A percentile compares a stretch with the other conserved stretches of the same genome.
phyloP scores from a whole-genome alignment of 2,113 vertebrate genomes.

The Protobothrops mucrosquamatus region DNA sequence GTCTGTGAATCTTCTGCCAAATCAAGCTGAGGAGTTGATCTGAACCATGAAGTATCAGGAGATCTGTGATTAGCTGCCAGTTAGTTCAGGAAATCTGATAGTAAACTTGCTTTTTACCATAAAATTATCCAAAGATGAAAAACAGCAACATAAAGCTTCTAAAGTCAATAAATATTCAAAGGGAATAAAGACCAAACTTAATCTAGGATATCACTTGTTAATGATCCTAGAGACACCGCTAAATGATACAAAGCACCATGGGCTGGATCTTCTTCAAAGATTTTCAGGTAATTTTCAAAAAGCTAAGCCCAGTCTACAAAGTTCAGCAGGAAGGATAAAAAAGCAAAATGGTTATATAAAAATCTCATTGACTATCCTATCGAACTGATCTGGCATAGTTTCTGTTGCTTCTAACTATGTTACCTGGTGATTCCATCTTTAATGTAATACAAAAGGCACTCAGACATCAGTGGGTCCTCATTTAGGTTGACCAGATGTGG shows the following conservation, averaged over 20 bases:
- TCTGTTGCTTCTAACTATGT: conserved; percentile 8
- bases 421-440: conserved; percentile 95
- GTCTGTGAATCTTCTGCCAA: too few relatives aligned
- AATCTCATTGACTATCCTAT: neutral
- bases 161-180: neutral
- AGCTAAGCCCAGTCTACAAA: neutral
- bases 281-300: neutral
- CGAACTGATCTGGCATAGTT: rapidly evolving
- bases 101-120: neutral
- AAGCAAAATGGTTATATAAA: neutral
- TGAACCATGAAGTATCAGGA: too few relatives aligned
- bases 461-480: conserved; percentile 96
- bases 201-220: neutral
- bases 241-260: neutral
- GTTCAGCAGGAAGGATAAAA: neutral
- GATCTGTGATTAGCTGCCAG: too few relatives aligned
- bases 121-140: neutral
- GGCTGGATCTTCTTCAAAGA: neutral
- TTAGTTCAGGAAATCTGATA: neutral
- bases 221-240: neutral
- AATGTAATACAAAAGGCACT: conserved; percentile 97
- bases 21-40: too few relatives aligned
- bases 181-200: neutral
- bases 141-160: neutral
- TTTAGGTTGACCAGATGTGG: conserved; percentile 97